Evolutionary conservation across 2,888 invertebrate genomes (phyloP).

Genomic region (Drosophila rubida): DNA sequence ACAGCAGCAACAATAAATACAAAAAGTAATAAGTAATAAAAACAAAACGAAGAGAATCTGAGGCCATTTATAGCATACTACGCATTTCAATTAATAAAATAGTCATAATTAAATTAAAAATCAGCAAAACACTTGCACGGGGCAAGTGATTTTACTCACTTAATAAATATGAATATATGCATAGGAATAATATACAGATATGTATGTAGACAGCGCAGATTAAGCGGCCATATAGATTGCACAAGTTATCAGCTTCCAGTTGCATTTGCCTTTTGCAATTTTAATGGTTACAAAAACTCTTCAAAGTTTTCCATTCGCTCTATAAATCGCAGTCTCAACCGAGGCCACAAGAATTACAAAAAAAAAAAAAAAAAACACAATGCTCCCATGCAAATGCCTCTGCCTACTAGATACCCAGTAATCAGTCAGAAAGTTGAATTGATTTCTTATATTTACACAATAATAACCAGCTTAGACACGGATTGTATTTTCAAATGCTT

Average conservation of each 20-base stretch:
- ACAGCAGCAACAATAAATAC: neutral
- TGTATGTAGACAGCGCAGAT: slow-evolving; percentile 39
- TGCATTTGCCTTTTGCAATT: slow-evolving; percentile 13
- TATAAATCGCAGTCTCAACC: slow-evolving; percentile 15
- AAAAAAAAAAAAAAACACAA: neutral
- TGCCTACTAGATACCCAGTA: neutral
- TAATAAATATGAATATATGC: slow-evolving; percentile 11
- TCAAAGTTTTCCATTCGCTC: slow-evolving; percentile 54
- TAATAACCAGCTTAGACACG: too few species aligned
- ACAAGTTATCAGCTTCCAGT: slow-evolving; percentile 58
- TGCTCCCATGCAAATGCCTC: neutral
- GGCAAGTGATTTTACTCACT: slow-evolving; percentile 1
- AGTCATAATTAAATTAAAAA: slow-evolving; percentile 74
- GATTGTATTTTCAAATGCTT: too few species aligned
- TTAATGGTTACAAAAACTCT: slow-evolving; percentile 39
- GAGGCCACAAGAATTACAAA: slow-evolving; percentile 22
- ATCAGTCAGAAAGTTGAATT: too few species aligned
- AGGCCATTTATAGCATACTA: slow-evolving; percentile 43
- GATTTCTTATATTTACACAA: too few species aligned
- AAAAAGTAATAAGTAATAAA: neutral
- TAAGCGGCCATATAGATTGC: slow-evolving; percentile 56
- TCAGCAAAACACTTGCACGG: slow-evolving; percentile 11
- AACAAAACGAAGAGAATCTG: slow-evolving; percentile 10
- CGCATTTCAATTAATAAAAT: slow-evolving; percentile 70
- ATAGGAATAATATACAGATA: neutral